A percentile compares a stretch with the other conserved stretches of the same genome.
phyloP scores from a whole-genome alignment of 2,113 vertebrate species.

The Hippocampus mohnikei region DNA sequence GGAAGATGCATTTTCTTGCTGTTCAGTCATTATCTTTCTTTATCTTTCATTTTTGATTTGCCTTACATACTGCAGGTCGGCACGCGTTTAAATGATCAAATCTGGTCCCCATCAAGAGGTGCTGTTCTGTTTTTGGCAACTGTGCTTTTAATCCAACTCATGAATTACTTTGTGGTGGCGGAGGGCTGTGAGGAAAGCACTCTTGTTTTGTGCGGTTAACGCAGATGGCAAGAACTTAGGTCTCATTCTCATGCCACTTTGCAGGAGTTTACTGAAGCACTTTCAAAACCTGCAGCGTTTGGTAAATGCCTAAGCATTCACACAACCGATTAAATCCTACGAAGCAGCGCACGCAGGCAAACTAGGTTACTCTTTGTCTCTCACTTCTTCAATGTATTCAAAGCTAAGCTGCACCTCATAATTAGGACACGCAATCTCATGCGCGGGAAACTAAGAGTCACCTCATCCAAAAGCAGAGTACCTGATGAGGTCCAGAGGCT shows the following conservation, averaged over 20 bases:
- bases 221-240: no score
- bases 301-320: neutral
- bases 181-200: neutral
- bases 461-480: conserved; percentile 51
- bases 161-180: neutral
- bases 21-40: no score
- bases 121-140: neutral
- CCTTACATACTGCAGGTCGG: no score
- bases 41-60: neutral
- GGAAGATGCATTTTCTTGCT: no score
- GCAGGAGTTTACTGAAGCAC: neutral
- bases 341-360: neutral
- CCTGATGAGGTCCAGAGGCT: conserved; percentile 97
- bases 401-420: conserved; percentile 4
- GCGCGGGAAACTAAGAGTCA: neutral
- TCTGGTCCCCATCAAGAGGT: neutral
- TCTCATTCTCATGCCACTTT: neutral
- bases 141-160: neutral
- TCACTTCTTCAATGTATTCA: neutral
- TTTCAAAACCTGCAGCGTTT: neutral
- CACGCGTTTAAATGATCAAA: no score
- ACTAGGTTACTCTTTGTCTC: conserved; percentile 2
- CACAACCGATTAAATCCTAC: neutral
- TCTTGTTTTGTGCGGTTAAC: neutral
- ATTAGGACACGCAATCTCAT: conserved; percentile 4